phyloP scores from a whole-genome alignment of 1,140 invertebrate species.

The Bombus waltoni region DNA sequence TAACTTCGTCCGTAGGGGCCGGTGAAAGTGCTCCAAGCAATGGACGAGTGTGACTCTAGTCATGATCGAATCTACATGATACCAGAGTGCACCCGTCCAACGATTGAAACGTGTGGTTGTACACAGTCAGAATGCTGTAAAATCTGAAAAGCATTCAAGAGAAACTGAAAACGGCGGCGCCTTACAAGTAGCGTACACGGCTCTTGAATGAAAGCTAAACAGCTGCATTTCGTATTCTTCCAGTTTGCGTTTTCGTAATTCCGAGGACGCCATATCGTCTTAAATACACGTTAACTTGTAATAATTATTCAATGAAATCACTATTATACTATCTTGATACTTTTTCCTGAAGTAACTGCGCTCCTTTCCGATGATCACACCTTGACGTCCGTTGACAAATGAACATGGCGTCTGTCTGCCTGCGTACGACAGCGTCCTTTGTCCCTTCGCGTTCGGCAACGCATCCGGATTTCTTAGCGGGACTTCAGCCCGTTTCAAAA shows the following conservation, averaged over 20 bases:
- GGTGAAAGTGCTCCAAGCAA: constrained; percentile 68
- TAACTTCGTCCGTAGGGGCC: constrained; percentile 35
- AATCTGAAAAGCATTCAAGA: constrained; percentile 62
- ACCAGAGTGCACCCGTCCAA: constrained; percentile 78
- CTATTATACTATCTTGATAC: constrained; percentile 20
- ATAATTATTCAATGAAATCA: background rate
- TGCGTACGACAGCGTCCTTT: constrained; percentile 70
- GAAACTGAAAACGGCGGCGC: constrained; percentile 60
- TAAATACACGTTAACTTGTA: constrained; percentile 25
- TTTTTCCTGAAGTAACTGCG: constrained; percentile 27
- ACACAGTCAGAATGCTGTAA: constrained; percentile 21
- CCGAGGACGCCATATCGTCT: constrained; percentile 58
- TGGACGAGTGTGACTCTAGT: constrained; percentile 81
- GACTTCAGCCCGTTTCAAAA: constrained; percentile 13
- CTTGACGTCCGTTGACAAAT: constrained; percentile 74
- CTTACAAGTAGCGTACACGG: constrained; percentile 74
- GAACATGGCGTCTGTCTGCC: constrained; percentile 71
- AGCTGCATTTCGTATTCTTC: constrained; percentile 80
- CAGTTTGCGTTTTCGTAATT: constrained; percentile 66
- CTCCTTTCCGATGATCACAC: constrained; percentile 49
- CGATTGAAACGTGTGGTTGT: constrained; percentile 58
- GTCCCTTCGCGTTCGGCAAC: constrained; percentile 62
- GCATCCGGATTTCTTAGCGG: constrained; percentile 38
- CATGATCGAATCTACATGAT: constrained; percentile 78
- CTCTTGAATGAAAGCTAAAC: constrained; percentile 75